Base-by-base conservation (phyloP, 2,113 vertebrate species). In the Sebastes schlegelii region DNA sequence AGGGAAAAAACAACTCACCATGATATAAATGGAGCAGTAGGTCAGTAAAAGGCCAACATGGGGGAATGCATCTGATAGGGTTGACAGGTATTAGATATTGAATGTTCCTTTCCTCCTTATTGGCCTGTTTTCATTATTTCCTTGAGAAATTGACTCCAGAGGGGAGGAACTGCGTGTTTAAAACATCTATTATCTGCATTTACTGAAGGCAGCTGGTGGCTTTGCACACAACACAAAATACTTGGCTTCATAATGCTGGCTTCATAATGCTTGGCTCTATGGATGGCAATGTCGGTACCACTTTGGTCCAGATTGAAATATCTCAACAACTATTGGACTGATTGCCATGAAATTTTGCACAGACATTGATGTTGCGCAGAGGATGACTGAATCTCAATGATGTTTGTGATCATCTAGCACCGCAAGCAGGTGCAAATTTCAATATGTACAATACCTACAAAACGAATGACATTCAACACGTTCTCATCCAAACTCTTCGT, bases 21-120 rank as follows among this genome's bases (percentile, higher is more conserved):
- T 74, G 66, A 54, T 71, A 5, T 34, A 40, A 82, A 61, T 61
- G 34, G 58, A 77, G n/a, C 69, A 74, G 14, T 61, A 57, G 83
- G 65, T 80, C 84, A 74, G 48, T 43, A 0, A 42, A 23, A 67
- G 68, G 34, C 21, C 62, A 45, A 7, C 54, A 34, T 17, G 11
- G 54, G 19, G 34, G 12, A 45, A 42, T 6, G 1, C 4, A 48
- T 79, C n/a, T 13, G 4, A 11, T 21, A 6, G 51, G 26, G 8
- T 34, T 54, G 74, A 21, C 8, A 45, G 4, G n/a, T 67, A 5
- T 79, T 46, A 52, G 65, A 74, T 68, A 40, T 65, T 82, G 34
- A 73, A 49, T 79, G 19, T 72, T 65, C 4, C 14, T 61, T 65
- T 40, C 12, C 23, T 73, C 23, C 8, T 58, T 46, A 51, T 46